Evolutionary conservation across 2,797 vertebrate species (phyloP), one percentile per base, ranked within the genome.

Genomic region (Leuciscus waleckii): DNA sequence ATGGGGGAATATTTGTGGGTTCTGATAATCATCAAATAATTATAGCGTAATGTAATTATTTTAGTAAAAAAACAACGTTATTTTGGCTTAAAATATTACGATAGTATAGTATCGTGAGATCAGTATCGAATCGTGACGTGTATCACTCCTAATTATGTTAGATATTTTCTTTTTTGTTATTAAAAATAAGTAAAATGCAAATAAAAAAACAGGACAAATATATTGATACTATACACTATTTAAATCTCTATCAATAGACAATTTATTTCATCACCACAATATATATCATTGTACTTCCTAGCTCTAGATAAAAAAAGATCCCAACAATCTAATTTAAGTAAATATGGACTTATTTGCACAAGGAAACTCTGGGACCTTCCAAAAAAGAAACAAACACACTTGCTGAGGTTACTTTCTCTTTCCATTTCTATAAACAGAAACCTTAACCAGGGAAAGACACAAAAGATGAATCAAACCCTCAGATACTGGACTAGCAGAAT

Each of bases 361-460:
- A 29, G 58, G 35, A 82, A 83, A 29, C 75, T 35, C 23, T 26
- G 80, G 83, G 65, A 78, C 51, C 65, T 84, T 88, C 70, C 79
- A 73, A 85, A 56, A 61, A 14, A 67, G 1, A 37, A 65, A 41
- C 0, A 16, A 63, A 21, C 3, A 54, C 8, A 23, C 17, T 26
- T 32, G 4, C 2, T 32, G 14, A 67, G 10, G 0, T 43, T 19
- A 46, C 68, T 90, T 90, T 90, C 87, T 37, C 49, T 89, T 90
- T 89, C 83, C 21, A 14, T 89, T 79, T 61, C 51, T 67, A 58
- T 11, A 77, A 76, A 56, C 26, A 68, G 70, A 61, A 81, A 84
- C 10, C 6, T 51, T n/a, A 41, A 68, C 7, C 5, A 26, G 7
- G 14, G 26, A n/a, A 13, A 63, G 19, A 79, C 23, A 81, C 11